phyloP scores from a whole-genome alignment of 1,140 invertebrate species.

The Pogonomyrmex californicus region DNA sequence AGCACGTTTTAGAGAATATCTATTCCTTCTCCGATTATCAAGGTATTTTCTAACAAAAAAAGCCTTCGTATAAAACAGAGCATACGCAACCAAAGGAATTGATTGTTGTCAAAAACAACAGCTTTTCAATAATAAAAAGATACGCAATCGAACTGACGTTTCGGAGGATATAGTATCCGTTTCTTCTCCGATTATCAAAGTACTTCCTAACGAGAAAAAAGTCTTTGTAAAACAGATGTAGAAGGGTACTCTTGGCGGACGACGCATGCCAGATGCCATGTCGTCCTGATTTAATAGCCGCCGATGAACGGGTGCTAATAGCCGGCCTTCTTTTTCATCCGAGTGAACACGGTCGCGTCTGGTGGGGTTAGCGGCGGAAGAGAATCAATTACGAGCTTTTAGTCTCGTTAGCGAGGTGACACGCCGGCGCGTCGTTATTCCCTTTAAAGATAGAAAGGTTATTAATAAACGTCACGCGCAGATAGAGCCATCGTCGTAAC shows the following conservation, averaged over 20 bases:
- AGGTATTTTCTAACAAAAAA: too few relatives aligned
- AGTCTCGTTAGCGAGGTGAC: constrained; percentile 75
- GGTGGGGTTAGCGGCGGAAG: constrained; percentile 69
- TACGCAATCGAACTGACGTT: too few relatives aligned
- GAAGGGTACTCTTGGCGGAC: neutral
- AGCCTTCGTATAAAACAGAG: too few relatives aligned
- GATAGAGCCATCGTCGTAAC: constrained; percentile 67
- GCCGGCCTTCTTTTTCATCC: constrained; percentile 72
- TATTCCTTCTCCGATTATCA: too few relatives aligned
- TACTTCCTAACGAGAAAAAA: neutral
- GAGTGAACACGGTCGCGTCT: constrained; percentile 45
- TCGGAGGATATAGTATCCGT: neutral
- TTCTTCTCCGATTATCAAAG: neutral
- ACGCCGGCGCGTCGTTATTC: constrained; percentile 73
- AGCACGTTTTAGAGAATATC: too few relatives aligned
- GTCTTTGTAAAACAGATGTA: neutral
- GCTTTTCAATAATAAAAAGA: too few relatives aligned
- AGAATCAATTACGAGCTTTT: constrained; percentile 78
- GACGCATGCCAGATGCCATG: constrained; percentile 53
- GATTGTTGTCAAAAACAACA: too few relatives aligned
- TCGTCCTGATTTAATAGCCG: constrained; percentile 71
- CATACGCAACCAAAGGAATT: too few relatives aligned
- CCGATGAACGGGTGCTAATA: constrained; percentile 73
- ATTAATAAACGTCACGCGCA: constrained; percentile 75
- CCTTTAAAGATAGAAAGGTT: constrained; percentile 77